Evolutionary conservation across 2,113 vertebrate genomes (phyloP).

Genomic region (Hippocampus zosterae): DNA sequence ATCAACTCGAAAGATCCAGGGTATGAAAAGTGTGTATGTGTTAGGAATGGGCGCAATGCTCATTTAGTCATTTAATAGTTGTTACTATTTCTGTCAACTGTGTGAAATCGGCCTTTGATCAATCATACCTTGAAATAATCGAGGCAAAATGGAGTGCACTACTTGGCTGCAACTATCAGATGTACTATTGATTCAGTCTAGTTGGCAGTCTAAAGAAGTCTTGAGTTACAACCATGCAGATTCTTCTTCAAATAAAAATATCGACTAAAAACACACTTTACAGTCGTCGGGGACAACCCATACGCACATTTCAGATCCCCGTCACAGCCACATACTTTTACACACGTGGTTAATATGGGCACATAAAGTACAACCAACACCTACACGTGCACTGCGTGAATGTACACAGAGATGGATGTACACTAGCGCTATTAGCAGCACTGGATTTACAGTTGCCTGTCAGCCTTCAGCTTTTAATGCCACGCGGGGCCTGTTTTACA

Average conservation of each 20-base stretch:
- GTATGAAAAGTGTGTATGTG: not conserved
- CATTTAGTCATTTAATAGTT: not conserved
- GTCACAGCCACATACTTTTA: not conserved
- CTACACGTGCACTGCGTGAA: constrained; percentile 4
- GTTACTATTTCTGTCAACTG: not conserved
- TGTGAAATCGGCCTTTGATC: not conserved
- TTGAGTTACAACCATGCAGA: constrained; percentile 2
- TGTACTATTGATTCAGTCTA: not conserved
- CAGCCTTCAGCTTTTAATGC: constrained; percentile 70
- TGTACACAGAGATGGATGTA: constrained; percentile 56
- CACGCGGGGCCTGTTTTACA: constrained; percentile 69
- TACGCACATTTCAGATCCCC: constrained; percentile 13
- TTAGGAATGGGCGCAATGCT: not conserved
- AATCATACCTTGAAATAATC: not conserved
- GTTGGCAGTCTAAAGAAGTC: not conserved
- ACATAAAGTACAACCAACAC: constrained; percentile 16
- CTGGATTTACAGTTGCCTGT: constrained; percentile 66
- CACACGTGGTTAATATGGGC: constrained; percentile 14
- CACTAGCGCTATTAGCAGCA: constrained; percentile 60
- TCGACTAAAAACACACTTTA: constrained; percentile 3
- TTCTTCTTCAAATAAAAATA: constrained; percentile 6
- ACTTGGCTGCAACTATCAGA: not conserved
- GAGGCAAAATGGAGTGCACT: not conserved
- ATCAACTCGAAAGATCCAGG: not conserved
- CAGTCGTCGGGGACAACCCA: not conserved